Evolutionary conservation across 2,113 vertebrate genomes (phyloP), one percentile per base, ranked within the genome.

Genomic region (Miniopterus natalensis): DNA sequence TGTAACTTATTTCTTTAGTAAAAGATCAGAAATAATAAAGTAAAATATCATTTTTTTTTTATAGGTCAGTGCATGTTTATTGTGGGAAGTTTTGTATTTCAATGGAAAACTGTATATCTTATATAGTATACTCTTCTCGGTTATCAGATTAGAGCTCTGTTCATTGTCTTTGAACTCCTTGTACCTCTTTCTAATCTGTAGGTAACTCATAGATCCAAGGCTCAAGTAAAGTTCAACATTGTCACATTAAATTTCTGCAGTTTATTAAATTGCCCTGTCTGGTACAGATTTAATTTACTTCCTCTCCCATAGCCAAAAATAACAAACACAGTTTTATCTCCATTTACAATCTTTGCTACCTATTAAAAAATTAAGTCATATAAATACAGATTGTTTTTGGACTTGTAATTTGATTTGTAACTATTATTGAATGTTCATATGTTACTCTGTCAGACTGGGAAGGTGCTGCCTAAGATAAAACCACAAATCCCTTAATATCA

Each of bases 1-100:
- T 92, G 11, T 55, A 68, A 59, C 95, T 91, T 77, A 78, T 95
- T 84, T 92, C 29, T 45, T 59, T 96, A 57, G 81, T 84, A 20
- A 55, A 88, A 51, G 6, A 23, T 65, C 14, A 84, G 17, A 87
- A 89, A 90, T 36, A 87, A 84, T 79, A 66, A 88, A 78, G 27
- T 68, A 92, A 85, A 85, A 77, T 85, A 45, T 29, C 29, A 45
- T 51, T 40, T 78, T 25, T 27, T 78, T 88, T 85, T 47, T 63
- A 66, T 55, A 49, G 13, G 31, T 42, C 40, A 71, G 45, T 86
- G 3, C 2, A 47, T 47, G 7, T 42, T 9, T 92, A 73, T 20
- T 65, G 51, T 29, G 61, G 40, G 21, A 40, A 78, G 86, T 85
- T 5, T 4, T 23, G 18, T 49, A 29, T 68, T 51, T 70, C n/a